Percentiles rank a stretch among this genome's conserved stretches.
phyloP scores from a whole-genome alignment of 1,140 invertebrate species.

The Drosophila nannoptera region DNA sequence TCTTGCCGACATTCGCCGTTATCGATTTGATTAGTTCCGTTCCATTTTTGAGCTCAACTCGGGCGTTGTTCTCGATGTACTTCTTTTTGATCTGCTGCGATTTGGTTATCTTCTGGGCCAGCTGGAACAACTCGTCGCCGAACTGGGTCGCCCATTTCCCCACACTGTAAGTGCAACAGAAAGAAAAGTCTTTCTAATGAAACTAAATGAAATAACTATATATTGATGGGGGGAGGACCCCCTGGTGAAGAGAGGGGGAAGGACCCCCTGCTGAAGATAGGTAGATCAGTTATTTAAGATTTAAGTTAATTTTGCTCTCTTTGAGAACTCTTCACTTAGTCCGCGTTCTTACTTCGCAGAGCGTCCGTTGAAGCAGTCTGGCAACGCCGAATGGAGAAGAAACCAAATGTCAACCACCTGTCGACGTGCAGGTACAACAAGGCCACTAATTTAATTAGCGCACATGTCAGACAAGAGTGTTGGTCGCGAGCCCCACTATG shows the following conservation, averaged over 20 bases:
- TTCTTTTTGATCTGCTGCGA: conserved; percentile 83
- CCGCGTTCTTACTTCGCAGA: not conserved
- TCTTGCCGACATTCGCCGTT: conserved; percentile 85
- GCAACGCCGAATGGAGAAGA: conserved; percentile 1
- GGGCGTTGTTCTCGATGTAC: conserved; percentile 87
- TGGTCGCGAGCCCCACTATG: conserved; percentile 13
- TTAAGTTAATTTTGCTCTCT: too few relatives aligned
- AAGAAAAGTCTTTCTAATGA: not conserved
- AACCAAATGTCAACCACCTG: conserved; percentile 69
- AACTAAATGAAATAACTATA: conserved; percentile 5
- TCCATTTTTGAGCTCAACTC: conserved; percentile 87
- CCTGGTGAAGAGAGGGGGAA: too few relatives aligned
- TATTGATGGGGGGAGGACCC: not conserved
- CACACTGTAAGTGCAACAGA: conserved; percentile 78
- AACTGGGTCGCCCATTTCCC: conserved; percentile 82
- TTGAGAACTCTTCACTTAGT: too few relatives aligned
- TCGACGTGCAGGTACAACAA: conserved; percentile 48
- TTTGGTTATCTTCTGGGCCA: conserved; percentile 82
- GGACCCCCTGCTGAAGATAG: too few relatives aligned
- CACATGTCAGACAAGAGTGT: conserved; percentile 52
- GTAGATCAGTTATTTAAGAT: too few relatives aligned
- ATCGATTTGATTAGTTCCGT: conserved; percentile 86
- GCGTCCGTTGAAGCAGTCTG: conserved; percentile 2
- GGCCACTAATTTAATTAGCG: conserved; percentile 68
- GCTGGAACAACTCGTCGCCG: conserved; percentile 82